Conservation (phyloP, 2,113 vertebrate species). For the Nothoprocta perdicaria region DNA sequence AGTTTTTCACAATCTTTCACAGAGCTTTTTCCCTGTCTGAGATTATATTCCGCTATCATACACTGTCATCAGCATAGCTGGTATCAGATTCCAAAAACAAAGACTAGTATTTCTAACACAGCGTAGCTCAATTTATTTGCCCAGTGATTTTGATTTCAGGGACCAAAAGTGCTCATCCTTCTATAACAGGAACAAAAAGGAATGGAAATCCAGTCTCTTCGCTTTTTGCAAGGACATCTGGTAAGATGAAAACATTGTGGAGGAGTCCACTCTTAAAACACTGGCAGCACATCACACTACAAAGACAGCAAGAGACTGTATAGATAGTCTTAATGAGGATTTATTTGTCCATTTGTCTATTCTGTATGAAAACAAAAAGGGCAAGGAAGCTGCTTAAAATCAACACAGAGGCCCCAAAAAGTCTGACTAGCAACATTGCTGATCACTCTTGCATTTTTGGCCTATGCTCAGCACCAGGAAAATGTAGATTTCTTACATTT, state of each 20-base stretch:
- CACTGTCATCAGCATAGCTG: not conserved
- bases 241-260: not conserved
- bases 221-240: not conserved
- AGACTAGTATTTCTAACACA: not conserved
- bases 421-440: slow-evolving; percentile 10
- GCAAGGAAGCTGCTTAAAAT: slow-evolving; percentile 16
- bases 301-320: not conserved
- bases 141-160: not conserved
- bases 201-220: not conserved
- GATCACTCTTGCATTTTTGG: not conserved
- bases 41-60: not conserved
- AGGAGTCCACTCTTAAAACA: slow-evolving; percentile 1
- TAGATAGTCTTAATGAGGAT: not conserved
- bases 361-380: slow-evolving; percentile 32
- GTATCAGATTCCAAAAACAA: not conserved
- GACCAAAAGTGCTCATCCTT: not conserved
- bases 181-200: not conserved
- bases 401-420: slow-evolving; percentile 14
- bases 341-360: slow-evolving; percentile 27
- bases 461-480: not conserved
- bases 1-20: not conserved
- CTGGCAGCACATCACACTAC: not conserved
- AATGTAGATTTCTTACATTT: not conserved
- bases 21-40: not conserved
- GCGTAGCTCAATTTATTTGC: not conserved